Percentiles rank a stretch among this genome's conserved stretches.
phyloP scores from a whole-genome alignment of 2,797 vertebrate species.

The Catharus ustulatus region DNA sequence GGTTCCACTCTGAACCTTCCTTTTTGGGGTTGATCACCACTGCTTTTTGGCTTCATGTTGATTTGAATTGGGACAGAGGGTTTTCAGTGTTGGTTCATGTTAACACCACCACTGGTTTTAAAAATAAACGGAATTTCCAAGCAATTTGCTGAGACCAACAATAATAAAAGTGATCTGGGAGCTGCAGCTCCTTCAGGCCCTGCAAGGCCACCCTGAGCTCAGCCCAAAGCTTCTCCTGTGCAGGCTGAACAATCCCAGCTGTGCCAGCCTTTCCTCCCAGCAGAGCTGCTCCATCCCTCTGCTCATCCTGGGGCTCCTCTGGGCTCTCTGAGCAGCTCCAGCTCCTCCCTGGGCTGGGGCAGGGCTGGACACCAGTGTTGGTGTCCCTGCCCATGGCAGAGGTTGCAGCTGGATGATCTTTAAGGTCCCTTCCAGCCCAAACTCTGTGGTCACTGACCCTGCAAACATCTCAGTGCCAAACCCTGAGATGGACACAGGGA shows the following conservation, averaged over 20 bases:
- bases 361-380: background rate
- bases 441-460: background rate
- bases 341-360: background rate
- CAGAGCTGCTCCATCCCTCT: no score
- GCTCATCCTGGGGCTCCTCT: no score
- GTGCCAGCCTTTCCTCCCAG: no score
- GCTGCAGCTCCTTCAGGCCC: no score
- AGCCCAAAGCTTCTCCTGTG: no score
- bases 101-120: background rate
- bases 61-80: background rate
- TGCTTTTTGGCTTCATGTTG: background rate
- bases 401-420: background rate
- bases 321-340: background rate
- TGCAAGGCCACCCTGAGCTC: no score
- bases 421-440: background rate
- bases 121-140: background rate
- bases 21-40: background rate
- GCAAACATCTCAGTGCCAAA: background rate
- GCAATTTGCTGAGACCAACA: background rate
- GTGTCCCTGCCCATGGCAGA: background rate
- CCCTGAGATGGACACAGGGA: background rate
- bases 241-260: no score
- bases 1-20: background rate
- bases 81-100: background rate
- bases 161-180: background rate